Conservation (phyloP, 2,797 vertebrate species). For the Hipposideros larvatus region DNA sequence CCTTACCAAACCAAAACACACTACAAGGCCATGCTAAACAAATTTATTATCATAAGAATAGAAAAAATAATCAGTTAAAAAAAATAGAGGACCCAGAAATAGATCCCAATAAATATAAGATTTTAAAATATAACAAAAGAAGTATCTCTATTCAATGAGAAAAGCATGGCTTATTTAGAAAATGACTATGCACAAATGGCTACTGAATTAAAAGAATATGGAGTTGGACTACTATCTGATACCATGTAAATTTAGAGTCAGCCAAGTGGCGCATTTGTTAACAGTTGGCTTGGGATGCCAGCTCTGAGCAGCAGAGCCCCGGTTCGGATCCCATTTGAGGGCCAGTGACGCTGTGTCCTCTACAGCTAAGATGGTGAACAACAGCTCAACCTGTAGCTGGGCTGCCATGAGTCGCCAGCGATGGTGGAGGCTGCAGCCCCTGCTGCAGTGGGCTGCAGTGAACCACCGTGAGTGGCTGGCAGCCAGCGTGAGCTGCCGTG, state of each 20-base stretch:
- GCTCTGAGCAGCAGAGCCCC: too few relatives aligned
- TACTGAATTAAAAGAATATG: slow-evolving; percentile 5
- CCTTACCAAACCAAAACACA: slow-evolving; percentile 51
- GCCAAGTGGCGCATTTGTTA: too few relatives aligned
- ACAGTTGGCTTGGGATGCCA: too few relatives aligned
- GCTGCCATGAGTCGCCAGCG: too few relatives aligned
- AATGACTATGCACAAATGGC: neutral
- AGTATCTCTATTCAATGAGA: neutral
- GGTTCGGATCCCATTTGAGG: too few relatives aligned
- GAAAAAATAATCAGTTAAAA: neutral
- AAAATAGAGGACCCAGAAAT: neutral
- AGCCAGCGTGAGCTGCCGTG: too few relatives aligned
- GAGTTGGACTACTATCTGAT: slow-evolving; percentile 25
- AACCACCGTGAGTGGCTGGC: too few relatives aligned
- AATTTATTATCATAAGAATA: slow-evolving; percentile 29
- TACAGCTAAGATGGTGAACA: too few relatives aligned
- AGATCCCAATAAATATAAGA: neutral
- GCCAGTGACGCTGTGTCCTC: too few relatives aligned
- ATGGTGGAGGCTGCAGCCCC: too few relatives aligned
- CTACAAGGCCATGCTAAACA: slow-evolving; percentile 3
- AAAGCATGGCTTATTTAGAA: neutral
- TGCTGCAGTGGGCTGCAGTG: too few relatives aligned
- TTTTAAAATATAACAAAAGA: slow-evolving; percentile 10
- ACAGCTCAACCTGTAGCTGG: too few relatives aligned
- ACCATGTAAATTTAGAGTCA: neutral